A percentile compares a stretch with the other conserved stretches of the same genome.
Conservation (phyloP, 1,140 invertebrate species). For the Dreissena rostriformis region DNA sequence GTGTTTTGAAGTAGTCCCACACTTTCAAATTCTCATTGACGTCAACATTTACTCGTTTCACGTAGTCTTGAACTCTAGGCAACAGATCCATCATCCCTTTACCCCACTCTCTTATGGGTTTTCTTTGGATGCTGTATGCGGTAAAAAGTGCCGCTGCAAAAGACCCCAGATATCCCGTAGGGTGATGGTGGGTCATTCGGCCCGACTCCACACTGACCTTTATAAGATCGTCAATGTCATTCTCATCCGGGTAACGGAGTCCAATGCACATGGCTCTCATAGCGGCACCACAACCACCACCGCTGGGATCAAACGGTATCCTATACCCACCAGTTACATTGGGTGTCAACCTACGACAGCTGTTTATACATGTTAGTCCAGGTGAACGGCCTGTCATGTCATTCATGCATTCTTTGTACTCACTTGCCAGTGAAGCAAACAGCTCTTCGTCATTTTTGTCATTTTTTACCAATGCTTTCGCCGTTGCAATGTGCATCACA, state of each 20-base stretch:
- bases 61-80: constrained; percentile 66
- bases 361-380: constrained; percentile 43
- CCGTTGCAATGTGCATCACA: constrained; percentile 68
- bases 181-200: constrained; percentile 79
- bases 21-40: constrained; percentile 8
- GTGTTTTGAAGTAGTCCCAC: constrained; percentile 67
- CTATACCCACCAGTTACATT: constrained; percentile 12
- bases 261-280: constrained; percentile 81
- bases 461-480: constrained; percentile 58
- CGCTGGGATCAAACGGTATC: constrained; percentile 61
- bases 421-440: constrained; percentile 60
- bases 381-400: constrained; percentile 73
- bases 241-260: constrained; percentile 72
- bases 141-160: constrained; percentile 78
- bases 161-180: constrained; percentile 78
- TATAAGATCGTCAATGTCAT: constrained; percentile 75
- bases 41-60: constrained; percentile 47
- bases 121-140: constrained; percentile 76
- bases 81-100: constrained; percentile 68
- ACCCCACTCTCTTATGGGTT: constrained; percentile 73
- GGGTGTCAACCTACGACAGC: constrained; percentile 8
- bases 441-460: constrained; percentile 53
- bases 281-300: constrained; percentile 79
- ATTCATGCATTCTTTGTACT: constrained; percentile 73
- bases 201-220: constrained; percentile 76